phyloP scores from a whole-genome alignment of 2,888 invertebrate genomes.

The Athetis lepigone region DNA sequence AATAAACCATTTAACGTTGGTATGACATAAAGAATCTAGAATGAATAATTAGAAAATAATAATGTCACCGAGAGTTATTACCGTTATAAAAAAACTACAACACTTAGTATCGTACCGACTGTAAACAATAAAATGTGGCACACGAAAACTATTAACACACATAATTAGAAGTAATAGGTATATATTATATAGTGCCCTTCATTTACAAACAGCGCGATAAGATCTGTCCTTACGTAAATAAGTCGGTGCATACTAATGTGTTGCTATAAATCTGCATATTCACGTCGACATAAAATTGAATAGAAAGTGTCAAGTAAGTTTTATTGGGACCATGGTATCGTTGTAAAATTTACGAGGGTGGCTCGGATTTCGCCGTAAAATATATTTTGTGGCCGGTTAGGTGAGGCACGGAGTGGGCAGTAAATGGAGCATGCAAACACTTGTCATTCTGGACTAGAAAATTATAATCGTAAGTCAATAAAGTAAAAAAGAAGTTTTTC shows the following conservation, averaged over 20 bases:
- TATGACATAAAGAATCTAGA: conserved; percentile 19
- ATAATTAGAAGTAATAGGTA: conserved; percentile 33
- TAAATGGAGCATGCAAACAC: conserved; percentile 5
- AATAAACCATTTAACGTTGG: conserved; percentile 13
- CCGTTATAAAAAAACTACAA: conserved; percentile 15
- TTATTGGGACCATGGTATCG: conserved; percentile 54
- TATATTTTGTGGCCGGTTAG: conserved; percentile 40
- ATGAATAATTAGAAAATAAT: conserved; percentile 24
- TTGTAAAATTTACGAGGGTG: conserved; percentile 59
- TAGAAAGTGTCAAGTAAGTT: conserved; percentile 59
- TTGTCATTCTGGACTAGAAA: background rate
- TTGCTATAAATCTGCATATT: conserved; percentile 53
- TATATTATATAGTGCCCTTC: conserved; percentile 42
- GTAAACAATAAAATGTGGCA: conserved; percentile 36
- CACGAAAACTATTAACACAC: conserved; percentile 45
- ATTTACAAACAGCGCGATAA: conserved; percentile 49
- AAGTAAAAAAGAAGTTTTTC: too few species aligned
- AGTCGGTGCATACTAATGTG: conserved; percentile 51
- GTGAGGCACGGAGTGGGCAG: conserved; percentile 5
- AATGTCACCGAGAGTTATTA: conserved; percentile 10
- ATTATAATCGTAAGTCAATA: too few species aligned
- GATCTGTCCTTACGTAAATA: conserved; percentile 53
- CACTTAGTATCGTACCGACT: conserved; percentile 1
- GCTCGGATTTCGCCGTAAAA: conserved; percentile 38
- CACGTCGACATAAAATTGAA: conserved; percentile 45